Conservation (phyloP, 1,140 invertebrate species). For the Apis cerana region DNA sequence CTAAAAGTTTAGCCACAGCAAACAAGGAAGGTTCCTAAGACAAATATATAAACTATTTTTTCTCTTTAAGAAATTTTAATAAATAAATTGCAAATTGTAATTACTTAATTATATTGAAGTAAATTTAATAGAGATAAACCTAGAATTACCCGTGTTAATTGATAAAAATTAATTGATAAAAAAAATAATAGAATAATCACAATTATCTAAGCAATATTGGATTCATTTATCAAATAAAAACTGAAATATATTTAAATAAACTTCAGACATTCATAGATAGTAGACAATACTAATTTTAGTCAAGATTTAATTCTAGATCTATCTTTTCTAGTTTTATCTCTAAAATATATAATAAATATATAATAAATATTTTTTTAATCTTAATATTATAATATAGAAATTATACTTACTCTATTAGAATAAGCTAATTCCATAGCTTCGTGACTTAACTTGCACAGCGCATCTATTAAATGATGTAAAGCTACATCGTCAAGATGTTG, state of each 20-base stretch:
- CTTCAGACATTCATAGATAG: background rate
- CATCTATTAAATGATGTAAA: constrained; percentile 97
- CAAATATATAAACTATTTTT: background rate
- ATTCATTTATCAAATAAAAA: too few relatives aligned
- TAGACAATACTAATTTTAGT: background rate
- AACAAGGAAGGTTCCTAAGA: constrained; percentile 96
- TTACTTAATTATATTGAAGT: background rate
- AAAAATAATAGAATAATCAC: too few relatives aligned
- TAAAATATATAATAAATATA: too few relatives aligned
- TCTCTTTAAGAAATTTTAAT: too few relatives aligned
- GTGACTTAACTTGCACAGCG: constrained; percentile 96
- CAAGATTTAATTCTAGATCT: too few relatives aligned
- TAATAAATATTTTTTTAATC: background rate
- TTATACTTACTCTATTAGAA: constrained; percentile 89
- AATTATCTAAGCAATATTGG: too few relatives aligned
- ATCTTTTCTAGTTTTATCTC: too few relatives aligned
- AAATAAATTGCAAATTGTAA: background rate
- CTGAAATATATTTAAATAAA: too few relatives aligned
- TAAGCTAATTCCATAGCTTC: constrained; percentile 99
- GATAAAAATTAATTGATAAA: too few relatives aligned
- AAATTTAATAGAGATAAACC: background rate
- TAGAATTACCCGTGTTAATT: too few relatives aligned
- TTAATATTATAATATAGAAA: background rate
- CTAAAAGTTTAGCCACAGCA: constrained; percentile 97
- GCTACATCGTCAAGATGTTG: constrained; percentile 97